Base-by-base conservation (phyloP, 1,140 invertebrate species). In the honey bee (Apis mellifera) region DNA sequence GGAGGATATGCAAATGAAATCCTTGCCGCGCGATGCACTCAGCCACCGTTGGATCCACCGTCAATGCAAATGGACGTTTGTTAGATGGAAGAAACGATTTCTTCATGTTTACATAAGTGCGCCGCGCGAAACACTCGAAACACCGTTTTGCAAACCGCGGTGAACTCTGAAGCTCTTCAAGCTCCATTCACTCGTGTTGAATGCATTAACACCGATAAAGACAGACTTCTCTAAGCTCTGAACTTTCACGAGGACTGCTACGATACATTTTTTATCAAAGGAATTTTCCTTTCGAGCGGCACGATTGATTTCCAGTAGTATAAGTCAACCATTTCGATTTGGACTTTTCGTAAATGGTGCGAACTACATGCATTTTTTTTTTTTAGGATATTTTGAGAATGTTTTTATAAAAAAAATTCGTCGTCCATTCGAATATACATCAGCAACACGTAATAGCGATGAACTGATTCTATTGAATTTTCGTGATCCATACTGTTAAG, bases 1-100 rank as follows among this genome's bases (percentile, higher is more conserved):
- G 64, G 23, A 83, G 75, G 59, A 78, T 78, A 83, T 83, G 81
- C 75, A 83, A 83, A 83, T 83, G 69, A 83, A 55, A 83, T 83
- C 75, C 50, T 64, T 52, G 23, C 32, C 32, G 32, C 64, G 55
- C 52, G 55, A 68, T 82, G 79, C 79, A 82, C 73, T 68, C 55
- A 76, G 79, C 79, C 52, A 19, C 72, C 21, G 62, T 76, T 75
- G 62, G 60, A 68, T 21, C 32, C 54, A 52, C 54, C 55, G 48
- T 68, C 79, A 54, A 82, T 82, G 79, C 73, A 82, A 82, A 82
- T 76, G 79, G 73, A 52, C 54, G 72, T 75, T 82, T 76, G 62
- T 82, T 76, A 82, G 79, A 32, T 73, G 70, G 70, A 80, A 74
- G 78, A 79, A 80, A 80, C 78, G 60, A 75, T 82, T 82, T 82